phyloP scores from a whole-genome alignment of 2,113 vertebrate genomes.

The Thinocorus orbignyianus region DNA sequence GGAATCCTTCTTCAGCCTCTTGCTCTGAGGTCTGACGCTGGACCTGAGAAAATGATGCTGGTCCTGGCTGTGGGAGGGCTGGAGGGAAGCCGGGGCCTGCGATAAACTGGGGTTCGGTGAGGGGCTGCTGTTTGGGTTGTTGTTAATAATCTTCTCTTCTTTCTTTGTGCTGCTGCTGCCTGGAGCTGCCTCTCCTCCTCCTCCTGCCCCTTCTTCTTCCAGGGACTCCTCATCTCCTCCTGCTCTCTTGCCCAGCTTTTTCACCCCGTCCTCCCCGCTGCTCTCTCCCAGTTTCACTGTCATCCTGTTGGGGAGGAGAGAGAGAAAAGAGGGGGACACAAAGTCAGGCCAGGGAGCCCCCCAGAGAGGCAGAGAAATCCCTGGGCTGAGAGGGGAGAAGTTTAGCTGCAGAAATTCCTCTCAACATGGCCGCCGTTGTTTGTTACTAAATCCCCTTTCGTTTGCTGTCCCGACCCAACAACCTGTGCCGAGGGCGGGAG shows the following conservation, averaged over 20 bases:
- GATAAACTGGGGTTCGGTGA: constrained; percentile 54
- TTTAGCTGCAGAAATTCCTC: constrained; percentile 80
- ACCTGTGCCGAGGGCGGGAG: constrained; percentile 67
- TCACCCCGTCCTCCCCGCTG: constrained; percentile 86
- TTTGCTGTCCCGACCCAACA: constrained; percentile 88
- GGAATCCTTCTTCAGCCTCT: constrained; percentile 95
- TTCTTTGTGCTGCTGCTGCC: constrained; percentile 75
- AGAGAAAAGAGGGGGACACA: constrained; percentile 77
- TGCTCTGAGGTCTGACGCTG: constrained; percentile 96
- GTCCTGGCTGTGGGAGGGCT: constrained; percentile 84
- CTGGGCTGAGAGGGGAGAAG: constrained; percentile 64
- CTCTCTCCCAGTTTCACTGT: constrained; percentile 93
- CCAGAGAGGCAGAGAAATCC: constrained; percentile 43
- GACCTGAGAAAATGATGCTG: constrained; percentile 99
- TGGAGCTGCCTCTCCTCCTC: constrained; percentile 87
- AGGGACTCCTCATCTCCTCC: constrained; percentile 90
- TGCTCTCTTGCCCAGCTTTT: constrained; percentile 88
- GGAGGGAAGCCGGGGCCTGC: constrained; percentile 71
- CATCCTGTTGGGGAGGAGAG: constrained; percentile 85
- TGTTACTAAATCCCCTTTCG: constrained; percentile 93
- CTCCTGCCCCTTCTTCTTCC: constrained; percentile 87
- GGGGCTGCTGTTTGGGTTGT: constrained; percentile 47
- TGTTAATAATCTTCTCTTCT: constrained; percentile 67
- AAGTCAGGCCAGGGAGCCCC: not conserved
- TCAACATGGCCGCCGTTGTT: constrained; percentile 99